phyloP scores from a whole-genome alignment of 1,140 invertebrate genomes.

The Microvelia longipes region DNA sequence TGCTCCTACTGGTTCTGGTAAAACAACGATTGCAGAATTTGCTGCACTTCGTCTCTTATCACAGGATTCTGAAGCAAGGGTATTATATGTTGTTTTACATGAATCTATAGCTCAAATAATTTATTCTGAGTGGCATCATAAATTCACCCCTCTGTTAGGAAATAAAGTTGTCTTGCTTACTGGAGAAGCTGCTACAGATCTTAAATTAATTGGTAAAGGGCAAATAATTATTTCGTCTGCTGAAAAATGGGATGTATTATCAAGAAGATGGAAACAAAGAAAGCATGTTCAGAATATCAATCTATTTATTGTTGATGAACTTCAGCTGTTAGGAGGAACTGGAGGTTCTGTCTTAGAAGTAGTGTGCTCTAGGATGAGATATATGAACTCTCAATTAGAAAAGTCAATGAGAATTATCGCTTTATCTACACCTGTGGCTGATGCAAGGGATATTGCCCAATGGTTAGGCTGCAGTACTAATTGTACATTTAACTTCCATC shows the following conservation, averaged over 20 bases:
- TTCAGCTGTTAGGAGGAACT: constrained; percentile 73
- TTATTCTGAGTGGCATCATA: constrained; percentile 78
- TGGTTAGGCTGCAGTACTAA: constrained; percentile 91
- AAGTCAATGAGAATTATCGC: constrained; percentile 89
- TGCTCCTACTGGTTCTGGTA: constrained; percentile 84
- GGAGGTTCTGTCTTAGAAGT: constrained; percentile 91
- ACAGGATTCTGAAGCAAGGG: constrained; percentile 52
- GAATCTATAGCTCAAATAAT: constrained; percentile 83
- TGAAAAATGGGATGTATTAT: constrained; percentile 97
- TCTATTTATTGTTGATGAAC: constrained; percentile 92
- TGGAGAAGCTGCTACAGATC: constrained; percentile 92
- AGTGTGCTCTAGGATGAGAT: constrained; percentile 91
- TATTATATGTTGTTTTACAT: constrained; percentile 87
- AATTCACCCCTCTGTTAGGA: constrained; percentile 64
- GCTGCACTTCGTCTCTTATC: constrained; percentile 80
- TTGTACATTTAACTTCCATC: constrained; percentile 95
- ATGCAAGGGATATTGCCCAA: constrained; percentile 87
- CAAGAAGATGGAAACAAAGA: constrained; percentile 93
- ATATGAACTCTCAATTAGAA: constrained; percentile 93
- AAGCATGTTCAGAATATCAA: constrained; percentile 97
- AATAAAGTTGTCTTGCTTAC: constrained; percentile 88
- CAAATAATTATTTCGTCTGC: constrained; percentile 93
- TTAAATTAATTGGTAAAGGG: constrained; percentile 80
- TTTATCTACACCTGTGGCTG: constrained; percentile 80
- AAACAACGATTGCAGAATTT: constrained; percentile 94